phyloP scores from a whole-genome alignment of 2,797 vertebrate species.

The Hippocampus kuda region DNA sequence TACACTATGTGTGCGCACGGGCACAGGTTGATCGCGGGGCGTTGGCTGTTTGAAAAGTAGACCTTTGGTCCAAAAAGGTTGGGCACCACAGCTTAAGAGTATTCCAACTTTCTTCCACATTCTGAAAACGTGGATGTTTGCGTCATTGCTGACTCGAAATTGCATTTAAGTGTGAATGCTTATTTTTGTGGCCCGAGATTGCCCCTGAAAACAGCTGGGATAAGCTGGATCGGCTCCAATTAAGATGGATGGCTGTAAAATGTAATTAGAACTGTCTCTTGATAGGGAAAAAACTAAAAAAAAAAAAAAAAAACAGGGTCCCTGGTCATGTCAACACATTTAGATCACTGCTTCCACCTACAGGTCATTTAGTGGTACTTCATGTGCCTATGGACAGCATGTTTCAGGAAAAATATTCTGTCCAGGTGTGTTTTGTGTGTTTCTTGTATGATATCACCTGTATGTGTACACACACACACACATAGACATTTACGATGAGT shows the following conservation, averaged over 20 bases:
- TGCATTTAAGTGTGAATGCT: neutral
- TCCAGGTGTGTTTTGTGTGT: no score
- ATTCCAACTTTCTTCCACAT: neutral
- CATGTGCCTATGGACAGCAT: neutral
- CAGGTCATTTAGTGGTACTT: slow-evolving; percentile 36
- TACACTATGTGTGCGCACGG: no score
- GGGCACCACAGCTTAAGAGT: neutral
- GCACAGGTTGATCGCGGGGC: no score
- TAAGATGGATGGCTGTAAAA: neutral
- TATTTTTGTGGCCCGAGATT: neutral
- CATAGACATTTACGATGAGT: neutral
- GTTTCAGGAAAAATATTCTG: neutral
- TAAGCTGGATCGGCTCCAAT: neutral
- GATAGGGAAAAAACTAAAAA: neutral
- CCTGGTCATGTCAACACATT: neutral
- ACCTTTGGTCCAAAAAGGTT: no score
- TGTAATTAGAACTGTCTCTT: neutral
- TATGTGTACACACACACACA: neutral
- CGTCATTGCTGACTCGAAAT: neutral
- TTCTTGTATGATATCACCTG: no score
- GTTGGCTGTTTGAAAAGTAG: no score
- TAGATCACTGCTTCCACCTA: slow-evolving; percentile 43
- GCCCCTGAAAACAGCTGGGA: neutral
- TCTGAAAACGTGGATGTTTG: neutral
- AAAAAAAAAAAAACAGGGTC: neutral